phyloP scores from a whole-genome alignment of 1,140 invertebrate genomes.

The Hylaeus anthracinus region DNA sequence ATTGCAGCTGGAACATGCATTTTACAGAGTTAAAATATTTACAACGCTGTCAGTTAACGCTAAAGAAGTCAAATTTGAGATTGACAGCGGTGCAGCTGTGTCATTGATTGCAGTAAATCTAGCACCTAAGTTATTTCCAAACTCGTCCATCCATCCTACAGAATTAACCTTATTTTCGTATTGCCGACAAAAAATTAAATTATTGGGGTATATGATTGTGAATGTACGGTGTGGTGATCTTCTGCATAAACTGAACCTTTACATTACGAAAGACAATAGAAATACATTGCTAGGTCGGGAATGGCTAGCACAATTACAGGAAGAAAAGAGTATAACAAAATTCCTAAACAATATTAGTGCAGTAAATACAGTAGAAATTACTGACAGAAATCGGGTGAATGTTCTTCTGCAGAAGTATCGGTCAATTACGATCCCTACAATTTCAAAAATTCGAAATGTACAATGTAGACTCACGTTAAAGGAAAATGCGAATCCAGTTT shows the following conservation, averaged over 20 bases:
- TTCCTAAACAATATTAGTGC: too few species aligned
- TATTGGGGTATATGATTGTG: background rate
- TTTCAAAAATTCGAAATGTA: background rate
- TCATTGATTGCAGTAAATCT: background rate
- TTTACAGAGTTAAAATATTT: background rate
- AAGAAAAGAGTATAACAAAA: background rate
- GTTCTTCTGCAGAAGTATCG: background rate
- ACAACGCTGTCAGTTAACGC: background rate
- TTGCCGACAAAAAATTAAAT: background rate
- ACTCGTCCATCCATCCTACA: background rate
- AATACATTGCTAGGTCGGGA: constrained; percentile 10
- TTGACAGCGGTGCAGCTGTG: background rate
- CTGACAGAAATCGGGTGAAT: too few species aligned
- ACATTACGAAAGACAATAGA: background rate
- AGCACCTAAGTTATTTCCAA: background rate
- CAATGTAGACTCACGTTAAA: constrained; percentile 18
- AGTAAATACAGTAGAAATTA: too few species aligned
- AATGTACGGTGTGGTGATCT: background rate
- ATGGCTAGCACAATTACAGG: constrained; percentile 2
- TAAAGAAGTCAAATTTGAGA: constrained; percentile 2
- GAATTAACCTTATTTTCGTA: constrained; percentile 3
- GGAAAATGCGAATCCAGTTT: constrained; percentile 16
- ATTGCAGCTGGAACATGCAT: background rate
- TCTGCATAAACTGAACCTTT: background rate
- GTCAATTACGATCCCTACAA: background rate